Base-by-base conservation (phyloP, 2,797 vertebrate genomes). In the Sarcoramphus papa region DNA sequence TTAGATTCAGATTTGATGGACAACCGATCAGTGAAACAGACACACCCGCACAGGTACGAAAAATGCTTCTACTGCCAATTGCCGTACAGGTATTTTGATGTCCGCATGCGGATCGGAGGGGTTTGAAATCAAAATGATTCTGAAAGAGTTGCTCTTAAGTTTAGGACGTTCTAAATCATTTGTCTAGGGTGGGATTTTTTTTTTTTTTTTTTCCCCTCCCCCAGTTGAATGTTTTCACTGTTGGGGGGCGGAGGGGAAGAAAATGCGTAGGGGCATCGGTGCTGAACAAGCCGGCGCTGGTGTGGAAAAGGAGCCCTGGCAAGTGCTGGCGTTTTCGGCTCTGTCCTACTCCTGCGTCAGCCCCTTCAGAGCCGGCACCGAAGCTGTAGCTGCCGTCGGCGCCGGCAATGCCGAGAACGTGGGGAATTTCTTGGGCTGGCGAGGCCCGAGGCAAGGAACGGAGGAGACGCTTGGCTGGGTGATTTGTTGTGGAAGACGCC, bases 1-100 rank as follows among this genome's bases (percentile, higher is more conserved):
- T 99, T 96, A 95, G 98, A 73, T 99, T 99, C 98, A 97, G 98
- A 97, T 99, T 99, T 95, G 99, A 99, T 82, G 99, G 99, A 80
- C 99, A 99, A 81, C 99, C 98, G 5, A 98, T 99, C 77, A 99
- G 99, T 89, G 99, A 99, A 97, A 98, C 98, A 3, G 99, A 99
- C 97, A 99, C 99, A 80, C 99, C 99, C 73, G 98, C 99, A 96
- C 99, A 99, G 99, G 99, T 99, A 97, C 50, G 98, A 94, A 59
- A 68, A 78, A 53, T 8, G 18, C 18, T 64, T 68, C 43, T 54
- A 2, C n/a, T 92, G 78, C 60, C 35, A n/a, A 69, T 37, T 69
- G 47, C 30, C 73, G 0, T 56, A 35, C 21, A 62, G 11, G 7
- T 77, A 51, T 33, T 69, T 4, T 3, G 22, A 41, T 83, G 43